phyloP scores from a whole-genome alignment of 2,797 vertebrate genomes.

The Toxotes lorentzi region DNA sequence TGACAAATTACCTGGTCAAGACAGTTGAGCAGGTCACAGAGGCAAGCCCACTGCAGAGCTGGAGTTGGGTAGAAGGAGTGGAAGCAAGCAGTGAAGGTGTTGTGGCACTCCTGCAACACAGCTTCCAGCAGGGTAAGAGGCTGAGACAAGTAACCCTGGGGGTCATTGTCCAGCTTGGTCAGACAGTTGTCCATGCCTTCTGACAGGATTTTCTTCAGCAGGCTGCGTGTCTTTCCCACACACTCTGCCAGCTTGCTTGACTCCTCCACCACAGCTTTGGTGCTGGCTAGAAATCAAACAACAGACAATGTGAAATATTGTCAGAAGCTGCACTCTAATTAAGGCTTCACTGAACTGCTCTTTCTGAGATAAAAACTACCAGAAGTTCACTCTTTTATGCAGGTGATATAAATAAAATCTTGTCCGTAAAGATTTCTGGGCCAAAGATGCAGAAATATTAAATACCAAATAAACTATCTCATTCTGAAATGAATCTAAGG shows the following conservation, averaged over 20 bases:
- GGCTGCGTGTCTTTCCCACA: constrained; percentile 97
- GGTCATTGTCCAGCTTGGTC: constrained; percentile 97
- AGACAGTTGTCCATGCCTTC: constrained; percentile 98
- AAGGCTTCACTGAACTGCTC: not conserved
- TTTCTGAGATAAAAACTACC: not conserved
- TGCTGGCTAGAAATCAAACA: constrained; percentile 85
- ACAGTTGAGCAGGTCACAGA: constrained; percentile 98
- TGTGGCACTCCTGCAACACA: constrained; percentile 98
- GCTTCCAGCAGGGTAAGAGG: constrained; percentile 96
- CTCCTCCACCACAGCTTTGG: constrained; percentile 98
- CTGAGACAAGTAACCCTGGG: constrained; percentile 96
- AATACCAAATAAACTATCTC: not conserved
- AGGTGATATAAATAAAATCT: not conserved
- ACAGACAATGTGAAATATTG: constrained; percentile 10
- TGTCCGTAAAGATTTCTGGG: not conserved
- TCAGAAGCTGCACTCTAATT: not conserved
- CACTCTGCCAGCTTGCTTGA: constrained; percentile 98
- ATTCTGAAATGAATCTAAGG: not conserved
- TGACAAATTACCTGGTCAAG: constrained; percentile 90
- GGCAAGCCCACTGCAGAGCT: constrained; percentile 97
- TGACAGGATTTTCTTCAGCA: constrained; percentile 97
- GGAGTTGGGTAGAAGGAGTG: constrained; percentile 99
- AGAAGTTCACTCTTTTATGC: not conserved
- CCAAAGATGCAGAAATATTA: not conserved
- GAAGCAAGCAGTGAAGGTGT: constrained; percentile 98